These are phyloP conservation scores for Caenorhabditis sp. DNA, from an alignment of 2,888 invertebrate genomes.

Conservation along the genomic window DNA sequence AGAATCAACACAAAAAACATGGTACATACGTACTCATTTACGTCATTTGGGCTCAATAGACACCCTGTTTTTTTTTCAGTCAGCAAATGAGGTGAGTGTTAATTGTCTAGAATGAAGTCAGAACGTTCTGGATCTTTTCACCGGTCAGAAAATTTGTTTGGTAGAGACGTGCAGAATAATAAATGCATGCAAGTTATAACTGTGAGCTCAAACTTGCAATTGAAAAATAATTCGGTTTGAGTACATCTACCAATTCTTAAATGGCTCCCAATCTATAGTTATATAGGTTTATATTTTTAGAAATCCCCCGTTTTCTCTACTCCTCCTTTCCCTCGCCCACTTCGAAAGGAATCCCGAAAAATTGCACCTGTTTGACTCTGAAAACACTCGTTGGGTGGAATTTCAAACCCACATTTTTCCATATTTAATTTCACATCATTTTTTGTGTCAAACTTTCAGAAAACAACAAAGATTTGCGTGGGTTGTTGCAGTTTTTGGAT, in stretches of 20 bases:
- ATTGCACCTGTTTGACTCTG: slow-evolving; percentile 24
- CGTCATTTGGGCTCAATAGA: slow-evolving; percentile 23
- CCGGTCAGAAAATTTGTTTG: background rate
- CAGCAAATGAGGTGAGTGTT: background rate
- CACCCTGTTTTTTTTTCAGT: background rate
- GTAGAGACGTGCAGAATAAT: no score
- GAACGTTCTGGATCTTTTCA: background rate
- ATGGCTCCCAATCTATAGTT: background rate
- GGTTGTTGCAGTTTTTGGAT: background rate
- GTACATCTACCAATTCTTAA: background rate
- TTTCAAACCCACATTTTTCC: slow-evolving; percentile 13
- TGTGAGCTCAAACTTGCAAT: no score
- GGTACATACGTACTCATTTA: slow-evolving; percentile 48
- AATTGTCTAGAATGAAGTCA: background rate
- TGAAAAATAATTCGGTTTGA: no score
- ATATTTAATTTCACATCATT: slow-evolving; percentile 6
- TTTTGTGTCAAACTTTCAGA: background rate
- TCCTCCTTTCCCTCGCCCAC: background rate
- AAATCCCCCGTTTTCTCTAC: background rate
- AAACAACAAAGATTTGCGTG: slow-evolving; percentile 1
- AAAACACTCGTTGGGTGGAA: background rate
- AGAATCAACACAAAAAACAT: slow-evolving; percentile 15
- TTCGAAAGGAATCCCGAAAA: background rate
- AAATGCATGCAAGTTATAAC: no score
- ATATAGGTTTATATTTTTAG: slow-evolving; percentile 7